A percentile compares a stretch with the other conserved stretches of the same genome.
Conservation (phyloP, 2,888 invertebrate species). For the Mesoligia furuncula region DNA sequence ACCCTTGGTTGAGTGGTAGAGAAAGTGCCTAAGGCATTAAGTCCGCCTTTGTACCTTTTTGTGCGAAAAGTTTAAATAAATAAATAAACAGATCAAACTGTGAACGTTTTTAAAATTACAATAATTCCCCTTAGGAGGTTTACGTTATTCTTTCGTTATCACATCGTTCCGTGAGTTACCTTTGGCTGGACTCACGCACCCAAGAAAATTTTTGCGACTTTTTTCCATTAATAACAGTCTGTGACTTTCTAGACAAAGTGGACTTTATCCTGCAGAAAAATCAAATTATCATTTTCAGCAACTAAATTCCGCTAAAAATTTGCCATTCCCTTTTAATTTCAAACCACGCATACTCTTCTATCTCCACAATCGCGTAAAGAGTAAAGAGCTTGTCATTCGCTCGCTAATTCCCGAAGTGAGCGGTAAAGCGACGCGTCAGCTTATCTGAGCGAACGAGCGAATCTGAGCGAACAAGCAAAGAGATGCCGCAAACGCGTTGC, state of each 20-base stretch:
- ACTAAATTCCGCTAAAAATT: not conserved
- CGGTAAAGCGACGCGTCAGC: constrained; percentile 27
- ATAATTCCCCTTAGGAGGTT: not conserved
- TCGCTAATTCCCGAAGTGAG: constrained; percentile 52
- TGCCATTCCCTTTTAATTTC: not conserved
- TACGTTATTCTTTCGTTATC: not conserved
- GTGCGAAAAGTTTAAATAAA: too few relatives aligned
- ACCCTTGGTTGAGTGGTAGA: too few relatives aligned
- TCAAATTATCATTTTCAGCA: not conserved
- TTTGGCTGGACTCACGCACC: not conserved
- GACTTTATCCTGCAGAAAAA: not conserved
- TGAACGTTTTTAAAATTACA: too few relatives aligned
- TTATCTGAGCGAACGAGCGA: constrained; percentile 12
- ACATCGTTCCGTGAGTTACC: not conserved
- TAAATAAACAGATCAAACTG: too few relatives aligned
- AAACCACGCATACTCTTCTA: constrained; percentile 17
- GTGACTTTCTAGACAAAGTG: not conserved
- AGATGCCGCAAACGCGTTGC: constrained; percentile 33
- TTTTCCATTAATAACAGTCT: not conserved
- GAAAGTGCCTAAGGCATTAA: too few relatives aligned
- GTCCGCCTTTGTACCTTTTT: too few relatives aligned
- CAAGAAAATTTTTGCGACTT: not conserved
- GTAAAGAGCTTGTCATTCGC: constrained; percentile 36
- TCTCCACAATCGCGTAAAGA: constrained; percentile 36
- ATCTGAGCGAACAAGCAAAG: constrained; percentile 20